Conservation (phyloP, 1,140 invertebrate species). For the Latrodectus geometricus region DNA sequence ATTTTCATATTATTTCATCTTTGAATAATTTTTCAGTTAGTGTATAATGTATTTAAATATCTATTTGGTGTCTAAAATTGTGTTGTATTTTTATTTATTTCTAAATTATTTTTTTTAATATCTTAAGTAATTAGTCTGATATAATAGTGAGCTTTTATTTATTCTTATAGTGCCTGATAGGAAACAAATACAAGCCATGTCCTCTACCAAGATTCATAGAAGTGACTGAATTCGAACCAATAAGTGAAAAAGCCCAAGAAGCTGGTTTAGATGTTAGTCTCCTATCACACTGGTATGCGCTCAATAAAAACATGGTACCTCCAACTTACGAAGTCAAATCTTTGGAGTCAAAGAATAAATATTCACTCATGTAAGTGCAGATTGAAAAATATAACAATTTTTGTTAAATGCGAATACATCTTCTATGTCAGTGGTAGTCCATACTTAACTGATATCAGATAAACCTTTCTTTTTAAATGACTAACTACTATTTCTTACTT, state of each 20-base stretch:
- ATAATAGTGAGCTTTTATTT: not conserved
- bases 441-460: too few species aligned
- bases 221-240: conserved; percentile 66
- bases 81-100: too few species aligned
- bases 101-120: too few species aligned
- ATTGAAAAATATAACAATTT: too few species aligned
- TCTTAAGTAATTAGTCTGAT: not conserved
- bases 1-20: too few species aligned
- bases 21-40: too few species aligned
- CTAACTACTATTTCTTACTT: too few species aligned
- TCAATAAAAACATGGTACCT: conserved; percentile 62
- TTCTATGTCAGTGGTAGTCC: too few species aligned
- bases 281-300: conserved; percentile 67
- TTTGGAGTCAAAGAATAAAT: not conserved
- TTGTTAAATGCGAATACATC: too few species aligned
- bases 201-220: conserved; percentile 68
- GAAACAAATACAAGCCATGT: conserved; percentile 69
- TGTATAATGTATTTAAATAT: too few species aligned
- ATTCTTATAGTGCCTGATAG: conserved; percentile 68
- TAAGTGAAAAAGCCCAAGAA: conserved; percentile 65
- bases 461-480: too few species aligned
- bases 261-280: conserved; percentile 65
- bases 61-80: too few species aligned
- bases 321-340: conserved; percentile 42
- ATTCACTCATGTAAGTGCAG: conserved; percentile 37